phyloP scores from a whole-genome alignment of 35 echinoderm and acorn worm species.

The Acanthaster planci region DNA sequence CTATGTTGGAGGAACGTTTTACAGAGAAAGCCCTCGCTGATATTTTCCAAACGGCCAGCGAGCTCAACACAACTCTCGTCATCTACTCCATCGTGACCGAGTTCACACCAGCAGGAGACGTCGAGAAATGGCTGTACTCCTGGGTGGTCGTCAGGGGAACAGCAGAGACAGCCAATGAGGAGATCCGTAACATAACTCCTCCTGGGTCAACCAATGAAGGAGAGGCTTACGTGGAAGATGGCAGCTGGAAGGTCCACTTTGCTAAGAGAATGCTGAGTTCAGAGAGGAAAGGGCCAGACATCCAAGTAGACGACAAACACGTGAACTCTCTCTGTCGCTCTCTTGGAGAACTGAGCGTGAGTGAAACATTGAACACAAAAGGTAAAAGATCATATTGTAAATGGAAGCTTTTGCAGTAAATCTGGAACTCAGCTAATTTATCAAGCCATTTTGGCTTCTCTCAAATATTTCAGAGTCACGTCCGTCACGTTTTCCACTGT shows the following conservation, averaged over 20 bases:
- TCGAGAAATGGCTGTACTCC: conserved; percentile 33
- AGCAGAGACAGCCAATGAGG: neutral
- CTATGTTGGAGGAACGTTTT: neutral
- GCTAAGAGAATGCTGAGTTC: conserved; percentile 13
- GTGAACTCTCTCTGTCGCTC: conserved; percentile 29
- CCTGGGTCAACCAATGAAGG: neutral
- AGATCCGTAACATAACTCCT: neutral
- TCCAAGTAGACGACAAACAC: neutral
- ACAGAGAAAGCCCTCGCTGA: neutral
- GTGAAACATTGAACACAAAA: neutral
- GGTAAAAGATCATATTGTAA: neutral
- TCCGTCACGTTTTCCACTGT: too few relatives aligned
- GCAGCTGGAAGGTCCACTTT: conserved; percentile 26
- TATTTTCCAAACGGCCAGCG: neutral
- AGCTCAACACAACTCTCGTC: conserved; percentile 19
- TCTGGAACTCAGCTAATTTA: too few relatives aligned
- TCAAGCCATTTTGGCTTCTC: too few relatives aligned
- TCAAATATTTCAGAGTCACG: too few relatives aligned
- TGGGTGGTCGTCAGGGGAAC: conserved; percentile 28
- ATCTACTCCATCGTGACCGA: conserved; percentile 35
- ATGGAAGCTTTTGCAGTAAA: too few relatives aligned
- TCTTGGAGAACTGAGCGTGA: conserved; percentile 8
- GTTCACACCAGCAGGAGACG: neutral
- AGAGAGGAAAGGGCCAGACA: neutral
- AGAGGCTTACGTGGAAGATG: neutral